These are phyloP conservation scores for Xestoiulus laeticollis DNA, from an alignment of 2,888 invertebrate species.

Conservation along the genomic window DNA sequence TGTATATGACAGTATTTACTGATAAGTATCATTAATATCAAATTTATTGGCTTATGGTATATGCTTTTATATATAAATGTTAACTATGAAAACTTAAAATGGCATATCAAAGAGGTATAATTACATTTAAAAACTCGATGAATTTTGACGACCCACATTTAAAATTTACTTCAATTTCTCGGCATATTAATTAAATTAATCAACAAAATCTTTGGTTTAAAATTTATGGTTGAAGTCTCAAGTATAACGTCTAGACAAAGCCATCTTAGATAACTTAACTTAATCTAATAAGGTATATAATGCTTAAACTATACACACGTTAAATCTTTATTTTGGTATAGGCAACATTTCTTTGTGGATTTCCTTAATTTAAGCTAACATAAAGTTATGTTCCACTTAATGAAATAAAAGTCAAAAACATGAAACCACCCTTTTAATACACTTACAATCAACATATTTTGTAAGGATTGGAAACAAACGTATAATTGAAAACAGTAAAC, in stretches of 20 bases:
- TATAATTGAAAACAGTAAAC: neutral
- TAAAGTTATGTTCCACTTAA: neutral
- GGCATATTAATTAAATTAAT: neutral
- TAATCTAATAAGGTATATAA: neutral
- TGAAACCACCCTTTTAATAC: neutral
- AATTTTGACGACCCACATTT: neutral
- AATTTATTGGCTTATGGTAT: too few species aligned
- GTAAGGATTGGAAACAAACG: neutral
- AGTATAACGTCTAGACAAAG: neutral
- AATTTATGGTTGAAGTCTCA: neutral
- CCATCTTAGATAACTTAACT: neutral
- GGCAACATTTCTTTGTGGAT: neutral
- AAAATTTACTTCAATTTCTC: neutral
- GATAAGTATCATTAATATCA: too few species aligned
- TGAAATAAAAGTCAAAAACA: neutral
- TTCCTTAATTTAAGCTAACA: neutral
- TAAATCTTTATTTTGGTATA: neutral
- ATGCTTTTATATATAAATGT: too few species aligned
- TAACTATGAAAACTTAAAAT: too few species aligned
- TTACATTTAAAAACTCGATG: too few species aligned
- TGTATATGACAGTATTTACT: too few species aligned
- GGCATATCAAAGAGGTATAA: too few species aligned
- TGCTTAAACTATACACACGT: neutral
- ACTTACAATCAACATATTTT: neutral
- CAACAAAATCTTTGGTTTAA: neutral